phyloP scores from a whole-genome alignment of 2,888 invertebrate species.

The Spilosoma lubricipeda region DNA sequence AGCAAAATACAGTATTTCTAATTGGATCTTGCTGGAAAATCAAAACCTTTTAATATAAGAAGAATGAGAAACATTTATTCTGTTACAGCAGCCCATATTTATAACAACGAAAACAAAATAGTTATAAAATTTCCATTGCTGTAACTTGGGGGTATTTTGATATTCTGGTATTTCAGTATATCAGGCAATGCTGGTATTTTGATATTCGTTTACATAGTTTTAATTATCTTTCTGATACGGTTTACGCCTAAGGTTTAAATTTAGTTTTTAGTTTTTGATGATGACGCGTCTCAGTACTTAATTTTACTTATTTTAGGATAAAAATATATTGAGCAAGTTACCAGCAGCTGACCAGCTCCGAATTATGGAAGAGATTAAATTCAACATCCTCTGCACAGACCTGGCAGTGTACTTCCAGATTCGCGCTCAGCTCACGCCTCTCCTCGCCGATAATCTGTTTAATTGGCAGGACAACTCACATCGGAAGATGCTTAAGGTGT shows the following conservation, averaged over 20 bases:
- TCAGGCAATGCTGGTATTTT: too few species aligned
- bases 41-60: not conserved
- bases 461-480: constrained; percentile 82
- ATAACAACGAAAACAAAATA: too few species aligned
- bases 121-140: too few species aligned
- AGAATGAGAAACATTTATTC: not conserved
- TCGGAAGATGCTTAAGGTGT: constrained; percentile 83
- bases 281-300: too few species aligned
- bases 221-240: too few species aligned
- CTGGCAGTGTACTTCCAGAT: constrained; percentile 85
- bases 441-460: constrained; percentile 78
- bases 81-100: too few species aligned
- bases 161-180: too few species aligned
- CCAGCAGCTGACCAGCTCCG: constrained; percentile 68
- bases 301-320: constrained; percentile 71
- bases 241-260: too few species aligned
- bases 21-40: not conserved
- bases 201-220: too few species aligned
- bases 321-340: constrained; percentile 79
- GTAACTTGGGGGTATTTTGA: too few species aligned
- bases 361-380: constrained; percentile 83
- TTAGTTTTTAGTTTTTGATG: too few species aligned
- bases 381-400: constrained; percentile 87
- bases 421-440: constrained; percentile 83
- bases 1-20: not conserved